Evolutionary conservation across 2,113 vertebrate genomes (phyloP).

Genomic region (Entomyzon cyanotis): DNA sequence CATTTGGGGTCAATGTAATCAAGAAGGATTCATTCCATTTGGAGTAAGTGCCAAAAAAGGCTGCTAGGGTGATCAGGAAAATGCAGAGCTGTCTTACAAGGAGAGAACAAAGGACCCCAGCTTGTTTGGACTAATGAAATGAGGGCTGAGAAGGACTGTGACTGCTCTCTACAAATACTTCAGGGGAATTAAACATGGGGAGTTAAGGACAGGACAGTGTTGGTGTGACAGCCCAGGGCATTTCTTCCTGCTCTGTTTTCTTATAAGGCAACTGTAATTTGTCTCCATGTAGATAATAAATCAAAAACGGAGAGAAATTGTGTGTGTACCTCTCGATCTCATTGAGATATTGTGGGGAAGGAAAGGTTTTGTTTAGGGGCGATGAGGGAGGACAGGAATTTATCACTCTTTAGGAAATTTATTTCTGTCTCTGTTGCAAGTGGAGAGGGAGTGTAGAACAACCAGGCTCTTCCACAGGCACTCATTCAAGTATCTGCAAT

Average conservation of each 20-base stretch:
- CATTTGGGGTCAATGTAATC: fast-evolving
- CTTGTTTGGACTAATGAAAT: neutral
- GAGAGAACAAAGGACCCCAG: neutral
- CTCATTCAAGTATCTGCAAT: neutral
- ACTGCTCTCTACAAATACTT: neutral
- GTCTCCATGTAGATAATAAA: neutral
- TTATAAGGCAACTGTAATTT: neutral
- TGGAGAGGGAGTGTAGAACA: neutral
- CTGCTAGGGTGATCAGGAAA: neutral
- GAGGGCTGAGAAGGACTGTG: neutral
- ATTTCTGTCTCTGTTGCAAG: neutral
- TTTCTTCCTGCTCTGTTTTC: neutral
- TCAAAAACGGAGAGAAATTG: neutral
- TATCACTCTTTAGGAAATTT: neutral
- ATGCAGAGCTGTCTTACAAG: neutral
- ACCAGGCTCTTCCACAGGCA: neutral
- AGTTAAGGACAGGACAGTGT: neutral
- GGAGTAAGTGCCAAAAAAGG: neutral
- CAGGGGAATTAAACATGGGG: neutral
- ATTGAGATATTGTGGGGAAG: neutral
- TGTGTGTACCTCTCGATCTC: neutral
- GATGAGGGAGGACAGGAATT: neutral
- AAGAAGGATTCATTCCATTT: neutral
- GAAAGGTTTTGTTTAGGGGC: neutral
- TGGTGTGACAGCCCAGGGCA: neutral